phyloP scores from a whole-genome alignment of 2,797 vertebrate species.

The Hydrophis major region DNA sequence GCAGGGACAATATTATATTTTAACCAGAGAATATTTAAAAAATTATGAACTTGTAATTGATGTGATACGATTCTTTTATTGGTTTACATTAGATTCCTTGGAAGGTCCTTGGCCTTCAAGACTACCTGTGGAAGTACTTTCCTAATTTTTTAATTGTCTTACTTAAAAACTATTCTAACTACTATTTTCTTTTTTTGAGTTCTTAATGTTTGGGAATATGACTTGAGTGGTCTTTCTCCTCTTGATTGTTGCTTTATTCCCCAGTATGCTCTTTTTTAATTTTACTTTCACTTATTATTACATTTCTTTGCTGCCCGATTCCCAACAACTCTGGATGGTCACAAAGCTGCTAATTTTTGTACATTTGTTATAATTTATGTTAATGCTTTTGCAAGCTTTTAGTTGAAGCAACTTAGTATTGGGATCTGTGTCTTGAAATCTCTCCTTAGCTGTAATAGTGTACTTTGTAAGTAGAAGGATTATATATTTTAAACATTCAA shows the following conservation, averaged over 20 bases:
- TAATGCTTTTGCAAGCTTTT: background rate
- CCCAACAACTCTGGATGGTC: background rate
- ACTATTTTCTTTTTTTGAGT: conserved; percentile 7
- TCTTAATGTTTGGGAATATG: conserved; percentile 7
- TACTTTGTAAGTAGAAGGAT: conserved; percentile 12
- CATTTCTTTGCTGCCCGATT: background rate
- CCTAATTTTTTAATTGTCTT: background rate
- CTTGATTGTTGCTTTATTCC: conserved; percentile 7
- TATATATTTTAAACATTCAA: background rate
- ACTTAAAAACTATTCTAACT: background rate
- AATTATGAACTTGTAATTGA: background rate
- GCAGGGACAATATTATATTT: background rate
- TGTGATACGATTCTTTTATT: background rate
- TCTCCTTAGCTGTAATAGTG: background rate
- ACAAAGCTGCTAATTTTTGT: conserved; percentile 3
- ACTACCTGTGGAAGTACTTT: background rate
- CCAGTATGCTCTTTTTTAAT: background rate
- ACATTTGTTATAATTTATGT: background rate
- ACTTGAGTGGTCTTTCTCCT: conserved; percentile 37
- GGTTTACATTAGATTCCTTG: background rate
- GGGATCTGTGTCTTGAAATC: accelerated
- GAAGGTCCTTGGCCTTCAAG: accelerated
- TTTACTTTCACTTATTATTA: background rate
- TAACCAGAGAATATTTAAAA: background rate
- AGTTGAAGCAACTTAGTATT: background rate